Conservation (phyloP, 1,140 invertebrate species). For the Lucilia sericata region DNA sequence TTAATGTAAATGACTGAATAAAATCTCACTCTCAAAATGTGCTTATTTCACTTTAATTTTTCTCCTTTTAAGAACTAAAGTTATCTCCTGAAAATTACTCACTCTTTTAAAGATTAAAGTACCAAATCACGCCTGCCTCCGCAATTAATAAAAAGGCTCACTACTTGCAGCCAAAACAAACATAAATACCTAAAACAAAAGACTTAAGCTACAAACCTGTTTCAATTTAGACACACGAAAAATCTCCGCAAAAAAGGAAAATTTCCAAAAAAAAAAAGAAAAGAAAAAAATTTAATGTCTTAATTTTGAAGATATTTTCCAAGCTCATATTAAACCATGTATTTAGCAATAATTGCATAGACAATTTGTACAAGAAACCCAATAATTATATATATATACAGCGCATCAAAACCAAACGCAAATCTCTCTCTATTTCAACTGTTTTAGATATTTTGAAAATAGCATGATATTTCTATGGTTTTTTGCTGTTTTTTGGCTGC, state of each 20-base stretch:
- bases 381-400: conserved; percentile 29
- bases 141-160: too few relatives aligned
- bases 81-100: too few relatives aligned
- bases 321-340: conserved; percentile 34
- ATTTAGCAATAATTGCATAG: conserved; percentile 35
- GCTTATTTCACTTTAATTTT: too few relatives aligned
- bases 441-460: neutral
- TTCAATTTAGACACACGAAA: neutral
- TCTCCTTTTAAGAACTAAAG: too few relatives aligned
- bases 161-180: neutral
- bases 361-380: conserved; percentile 38
- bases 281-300: neutral
- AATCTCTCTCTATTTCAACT: neutral
- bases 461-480: too few relatives aligned
- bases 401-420: neutral
- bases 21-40: too few relatives aligned
- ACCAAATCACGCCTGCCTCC: too few relatives aligned
- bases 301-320: neutral
- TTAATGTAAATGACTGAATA: too few relatives aligned
- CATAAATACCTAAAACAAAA: neutral
- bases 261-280: neutral
- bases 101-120: too few relatives aligned
- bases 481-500: neutral
- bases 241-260: neutral
- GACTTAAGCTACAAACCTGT: neutral